A percentile compares a stretch with the other conserved stretches of the same genome.
phyloP scores from a whole-genome alignment of 1,140 invertebrate species.

The Drepana arcuata region DNA sequence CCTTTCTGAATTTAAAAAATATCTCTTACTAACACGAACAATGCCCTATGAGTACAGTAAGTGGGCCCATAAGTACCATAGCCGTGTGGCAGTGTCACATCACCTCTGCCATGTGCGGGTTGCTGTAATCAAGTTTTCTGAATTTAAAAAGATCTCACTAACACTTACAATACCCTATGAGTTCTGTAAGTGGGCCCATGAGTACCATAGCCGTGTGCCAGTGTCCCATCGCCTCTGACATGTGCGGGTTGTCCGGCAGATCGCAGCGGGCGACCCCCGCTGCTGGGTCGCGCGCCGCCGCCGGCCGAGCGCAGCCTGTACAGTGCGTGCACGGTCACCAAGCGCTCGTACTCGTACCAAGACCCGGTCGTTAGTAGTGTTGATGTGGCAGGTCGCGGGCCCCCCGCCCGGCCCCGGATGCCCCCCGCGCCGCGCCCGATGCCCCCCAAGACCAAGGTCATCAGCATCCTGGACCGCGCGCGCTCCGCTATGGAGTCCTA shows the following conservation, averaged over 20 bases:
- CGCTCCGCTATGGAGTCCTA: constrained; percentile 84
- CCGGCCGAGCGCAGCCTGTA: constrained; percentile 23
- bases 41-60: no score
- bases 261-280: constrained; percentile 7
- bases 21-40: no score
- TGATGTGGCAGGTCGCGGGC: constrained; percentile 9
- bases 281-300: constrained; percentile 9
- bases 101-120: no score
- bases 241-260: constrained; percentile 7
- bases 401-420: constrained; percentile 22
- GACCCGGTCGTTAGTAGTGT: constrained; percentile 21
- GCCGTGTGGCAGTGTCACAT: no score
- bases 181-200: no score
- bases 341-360: constrained; percentile 31
- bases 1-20: no score
- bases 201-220: not conserved
- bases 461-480: constrained; percentile 86
- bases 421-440: constrained; percentile 56
- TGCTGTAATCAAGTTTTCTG: no score
- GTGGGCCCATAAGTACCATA: no score
- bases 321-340: constrained; percentile 31
- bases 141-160: no score
- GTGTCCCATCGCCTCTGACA: not conserved
- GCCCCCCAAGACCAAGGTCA: constrained; percentile 82
- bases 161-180: no score